A percentile compares a stretch with the other conserved stretches of the same genome.
Evolutionary conservation across 2,888 invertebrate species (phyloP).

Genomic region (Stenoptilia bipunctidactyla): DNA sequence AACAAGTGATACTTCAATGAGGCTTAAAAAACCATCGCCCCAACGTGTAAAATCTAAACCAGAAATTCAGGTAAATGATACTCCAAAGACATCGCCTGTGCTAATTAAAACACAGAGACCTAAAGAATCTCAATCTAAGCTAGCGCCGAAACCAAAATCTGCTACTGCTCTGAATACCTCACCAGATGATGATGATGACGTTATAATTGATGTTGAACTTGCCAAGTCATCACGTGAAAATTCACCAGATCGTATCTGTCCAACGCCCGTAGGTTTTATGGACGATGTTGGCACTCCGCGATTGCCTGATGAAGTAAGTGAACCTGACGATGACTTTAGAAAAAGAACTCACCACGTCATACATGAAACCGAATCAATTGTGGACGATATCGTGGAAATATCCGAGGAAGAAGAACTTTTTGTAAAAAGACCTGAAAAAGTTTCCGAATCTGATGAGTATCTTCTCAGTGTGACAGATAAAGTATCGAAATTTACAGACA

Average conservation of each 20-base stretch:
- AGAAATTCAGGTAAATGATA: constrained; percentile 55
- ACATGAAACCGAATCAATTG: constrained; percentile 73
- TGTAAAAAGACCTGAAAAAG: constrained; percentile 37
- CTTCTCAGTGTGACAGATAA: constrained; percentile 71
- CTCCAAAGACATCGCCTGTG: constrained; percentile 31
- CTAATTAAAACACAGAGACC: constrained; percentile 27
- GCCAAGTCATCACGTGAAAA: constrained; percentile 83
- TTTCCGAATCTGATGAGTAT: constrained; percentile 58
- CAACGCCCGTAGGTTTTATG: constrained; percentile 72
- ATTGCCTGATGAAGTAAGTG: constrained; percentile 80
- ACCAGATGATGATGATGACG: constrained; percentile 66
- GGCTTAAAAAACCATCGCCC: constrained; percentile 50
- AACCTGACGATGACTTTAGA: constrained; percentile 77
- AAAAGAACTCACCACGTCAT: constrained; percentile 49
- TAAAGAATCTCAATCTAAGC: constrained; percentile 38
- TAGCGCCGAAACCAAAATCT: constrained; percentile 54
- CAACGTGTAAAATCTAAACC: constrained; percentile 60
- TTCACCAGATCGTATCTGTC: constrained; percentile 79
- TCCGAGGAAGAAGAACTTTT: constrained; percentile 64
- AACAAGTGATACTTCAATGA: constrained; percentile 69
- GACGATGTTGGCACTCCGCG: constrained; percentile 74
- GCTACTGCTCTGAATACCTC: constrained; percentile 65
- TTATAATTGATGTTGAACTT: constrained; percentile 78
- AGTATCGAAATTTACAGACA: constrained; percentile 60
- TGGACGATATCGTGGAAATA: constrained; percentile 69